Base-by-base conservation (phyloP, 2,888 invertebrate species). In the Cosmia pyralina region DNA sequence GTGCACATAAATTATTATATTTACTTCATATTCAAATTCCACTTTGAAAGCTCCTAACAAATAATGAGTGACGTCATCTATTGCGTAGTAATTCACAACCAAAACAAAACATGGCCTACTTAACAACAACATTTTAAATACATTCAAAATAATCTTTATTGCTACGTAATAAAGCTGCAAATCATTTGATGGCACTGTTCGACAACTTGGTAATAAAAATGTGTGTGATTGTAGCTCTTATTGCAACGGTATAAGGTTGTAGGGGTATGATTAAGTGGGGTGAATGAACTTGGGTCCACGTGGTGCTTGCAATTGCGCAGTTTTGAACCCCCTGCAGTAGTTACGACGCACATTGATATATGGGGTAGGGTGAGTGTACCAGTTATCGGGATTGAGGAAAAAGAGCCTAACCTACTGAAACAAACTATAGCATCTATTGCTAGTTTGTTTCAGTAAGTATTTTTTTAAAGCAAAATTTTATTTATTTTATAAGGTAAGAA, bases 301-400 rank as follows among this genome's bases (percentile, higher is more conserved):
- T 95, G 95, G 91, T 88, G 89, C 87, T 88, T 94, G 94, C 94
- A 95, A 93, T 89, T 95, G 93, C 95, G 95, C 92, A 94, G 94
- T 94, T 95, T 93, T 91, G 89, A 93, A 90, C 93, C 94, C 94
- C 95, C 93, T 94, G 94, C 92, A 94, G 92, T 92, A 89, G 93
- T 92, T 92, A 93, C 90, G 90, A 89, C 90, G 92, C 92, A 93
- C 88, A 88, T 92, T 85, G 83, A 84, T 87, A 81, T 88, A 87
- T 88, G 85, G 87, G 46, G 65, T 74, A 73, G 74, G 87, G 88
- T 83, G 60, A 67, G 48, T 1, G 57, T 38, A 38, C 63, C 64
- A 67, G 66, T 81, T 79, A 6, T 46, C n/a, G 34, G 67, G 0
- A 34, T 3, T n/a, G 0, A 48, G 19, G 15, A 34, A 34, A 46